Evolutionary conservation across 2,113 vertebrate species (phyloP), one percentile per base, ranked within the genome.

Genomic region (Oreocharis arfaki): DNA sequence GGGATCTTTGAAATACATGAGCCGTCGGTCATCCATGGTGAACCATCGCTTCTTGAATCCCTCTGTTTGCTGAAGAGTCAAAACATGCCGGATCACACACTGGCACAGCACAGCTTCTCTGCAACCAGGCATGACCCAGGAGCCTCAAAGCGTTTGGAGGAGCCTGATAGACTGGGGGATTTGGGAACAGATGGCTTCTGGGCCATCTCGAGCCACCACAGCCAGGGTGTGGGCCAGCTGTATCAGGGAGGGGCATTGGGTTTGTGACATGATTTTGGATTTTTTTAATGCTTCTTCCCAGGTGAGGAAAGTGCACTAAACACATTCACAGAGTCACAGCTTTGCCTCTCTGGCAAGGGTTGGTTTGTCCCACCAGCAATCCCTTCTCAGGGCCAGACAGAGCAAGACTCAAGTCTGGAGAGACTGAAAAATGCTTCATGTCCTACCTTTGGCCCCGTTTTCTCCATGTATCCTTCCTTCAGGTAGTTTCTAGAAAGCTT

Each of bases 1-100:
- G 21, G 99, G 99, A 90, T 99, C 99, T 98, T 99, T 99, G 96
- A 99, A 99, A 84, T 99, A 99, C 99, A 99, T 99, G 90, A 99
- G 98, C 75, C 99, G 98, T 30, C 99, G 97, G 97, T 99, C 99
- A 13, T 99, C 99, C 99, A 99, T 98, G 10, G 99, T 99, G 63
- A 99, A 99, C 99, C 99, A 99, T 47, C 99, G 98, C 91, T 99
- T 99, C 98, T 99, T 99, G 95, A 99, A 99, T 27, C 99, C 99
- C 93, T 99, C 99, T 7, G 99, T 99, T 97, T 99, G 99, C 99
- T 99, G 97, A 7, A 6, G 65, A 68, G 63, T 2, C 44, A 74
- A 17, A 19, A 60, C 33, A 39, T 0, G 22, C 10, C 4, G 1
- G 16, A 5, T 88, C 30, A 77, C n/a, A 24, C 35, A 21, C 39